These are phyloP conservation scores for Baccha elongata DNA, from an alignment of 2,888 invertebrate species.

Conservation along the genomic window DNA sequence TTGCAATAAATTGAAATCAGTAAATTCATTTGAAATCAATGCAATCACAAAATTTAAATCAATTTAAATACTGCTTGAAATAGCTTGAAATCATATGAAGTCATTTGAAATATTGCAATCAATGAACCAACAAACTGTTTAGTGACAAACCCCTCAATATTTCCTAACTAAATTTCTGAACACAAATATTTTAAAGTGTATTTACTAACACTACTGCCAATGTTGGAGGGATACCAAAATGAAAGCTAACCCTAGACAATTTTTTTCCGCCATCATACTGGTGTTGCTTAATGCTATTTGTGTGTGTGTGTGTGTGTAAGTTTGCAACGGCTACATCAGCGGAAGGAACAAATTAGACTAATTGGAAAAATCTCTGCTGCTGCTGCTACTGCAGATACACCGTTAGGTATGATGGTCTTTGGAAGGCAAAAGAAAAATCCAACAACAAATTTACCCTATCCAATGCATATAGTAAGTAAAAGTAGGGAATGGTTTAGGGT, in stretches of 20 bases:
- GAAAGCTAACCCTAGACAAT: neutral
- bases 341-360: constrained; percentile 75
- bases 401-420: constrained; percentile 10
- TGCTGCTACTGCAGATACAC: constrained; percentile 49
- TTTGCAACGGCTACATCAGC: constrained; percentile 63
- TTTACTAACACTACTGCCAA: too few relatives aligned
- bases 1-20: too few relatives aligned
- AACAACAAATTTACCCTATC: constrained; percentile 8
- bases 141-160: too few relatives aligned
- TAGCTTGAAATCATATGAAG: too few relatives aligned
- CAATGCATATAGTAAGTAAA: neutral
- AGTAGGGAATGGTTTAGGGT: neutral
- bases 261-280: neutral
- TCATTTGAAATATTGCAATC: too few relatives aligned
- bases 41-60: too few relatives aligned
- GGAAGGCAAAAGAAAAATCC: constrained; percentile 21
- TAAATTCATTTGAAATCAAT: too few relatives aligned
- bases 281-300: neutral
- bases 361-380: constrained; percentile 74
- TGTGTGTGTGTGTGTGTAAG: constrained; percentile 29
- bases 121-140: too few relatives aligned
- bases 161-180: too few relatives aligned
- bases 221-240: neutral
- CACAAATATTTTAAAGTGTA: too few relatives aligned
- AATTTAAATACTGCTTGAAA: too few relatives aligned